Evolutionary conservation across 92 coral and sea anemone species (phyloP).

Genomic region (Diadumene lineata): DNA sequence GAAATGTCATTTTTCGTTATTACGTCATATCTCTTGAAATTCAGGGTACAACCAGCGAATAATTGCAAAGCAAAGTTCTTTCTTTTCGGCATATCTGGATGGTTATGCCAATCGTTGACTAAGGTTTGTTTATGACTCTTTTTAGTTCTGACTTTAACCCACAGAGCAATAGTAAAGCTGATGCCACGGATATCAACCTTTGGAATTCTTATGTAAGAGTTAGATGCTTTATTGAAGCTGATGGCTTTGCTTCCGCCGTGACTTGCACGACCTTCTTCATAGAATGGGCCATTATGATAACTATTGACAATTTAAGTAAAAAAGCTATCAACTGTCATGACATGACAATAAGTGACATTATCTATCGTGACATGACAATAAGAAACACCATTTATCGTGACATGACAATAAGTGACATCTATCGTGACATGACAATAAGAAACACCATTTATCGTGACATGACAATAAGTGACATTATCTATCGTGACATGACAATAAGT

Average conservation of each 20-base stretch:
- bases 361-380: too few species aligned
- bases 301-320: not conserved
- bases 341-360: too few species aligned
- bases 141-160: not conserved
- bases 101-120: constrained; percentile 1
- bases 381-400: too few species aligned
- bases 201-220: constrained; percentile 13
- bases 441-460: too few species aligned
- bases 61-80: not conserved
- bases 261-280: constrained; percentile 3
- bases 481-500: too few species aligned
- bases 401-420: too few species aligned
- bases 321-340: too few species aligned
- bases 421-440: too few species aligned
- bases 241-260: constrained; percentile 13
- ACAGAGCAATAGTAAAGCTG: constrained; percentile 13
- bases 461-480: too few species aligned
- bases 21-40: not conserved
- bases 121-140: not conserved
- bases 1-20: not conserved
- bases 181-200: constrained; percentile 18
- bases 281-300: constrained; percentile 10
- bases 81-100: not conserved
- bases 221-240: constrained; percentile 8
- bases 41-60: not conserved